phyloP scores from a whole-genome alignment of 2,888 invertebrate genomes.

The Strigamia maritima region DNA sequence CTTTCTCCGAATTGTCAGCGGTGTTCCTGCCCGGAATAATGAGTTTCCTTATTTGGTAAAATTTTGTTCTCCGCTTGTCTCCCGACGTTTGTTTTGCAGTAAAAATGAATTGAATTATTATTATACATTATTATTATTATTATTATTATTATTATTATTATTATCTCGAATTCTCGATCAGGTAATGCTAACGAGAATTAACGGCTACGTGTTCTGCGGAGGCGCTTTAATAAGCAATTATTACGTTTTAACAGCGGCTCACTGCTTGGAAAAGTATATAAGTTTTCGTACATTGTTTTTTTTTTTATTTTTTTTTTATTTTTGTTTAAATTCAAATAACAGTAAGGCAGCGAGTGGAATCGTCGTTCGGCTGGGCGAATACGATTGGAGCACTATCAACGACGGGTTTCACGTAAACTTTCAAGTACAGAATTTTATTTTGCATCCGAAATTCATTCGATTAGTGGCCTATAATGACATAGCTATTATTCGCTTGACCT shows the following conservation, averaged over 20 bases:
- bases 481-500: not conserved
- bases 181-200: not conserved
- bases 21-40: not conserved
- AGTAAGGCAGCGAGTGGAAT: not conserved
- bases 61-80: too few relatives aligned
- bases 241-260: not conserved
- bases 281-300: not conserved
- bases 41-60: slow-evolving; percentile 5
- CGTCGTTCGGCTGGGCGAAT: not conserved
- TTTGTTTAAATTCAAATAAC: not conserved
- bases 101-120: too few relatives aligned
- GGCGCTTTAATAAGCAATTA: not conserved
- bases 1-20: not conserved
- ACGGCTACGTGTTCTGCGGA: not conserved
- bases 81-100: too few relatives aligned
- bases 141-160: too few relatives aligned
- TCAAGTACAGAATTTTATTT: not conserved
- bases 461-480: not conserved
- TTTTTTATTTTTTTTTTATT: too few relatives aligned
- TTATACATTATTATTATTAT: too few relatives aligned
- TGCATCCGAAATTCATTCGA: not conserved
- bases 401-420: not conserved
- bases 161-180: not conserved
- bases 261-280: not conserved
- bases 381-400: not conserved